Percentiles rank a stretch among this genome's conserved stretches.
Evolutionary conservation across 2,888 invertebrate genomes (phyloP).

Genomic region (Ophion ventricosus): DNA sequence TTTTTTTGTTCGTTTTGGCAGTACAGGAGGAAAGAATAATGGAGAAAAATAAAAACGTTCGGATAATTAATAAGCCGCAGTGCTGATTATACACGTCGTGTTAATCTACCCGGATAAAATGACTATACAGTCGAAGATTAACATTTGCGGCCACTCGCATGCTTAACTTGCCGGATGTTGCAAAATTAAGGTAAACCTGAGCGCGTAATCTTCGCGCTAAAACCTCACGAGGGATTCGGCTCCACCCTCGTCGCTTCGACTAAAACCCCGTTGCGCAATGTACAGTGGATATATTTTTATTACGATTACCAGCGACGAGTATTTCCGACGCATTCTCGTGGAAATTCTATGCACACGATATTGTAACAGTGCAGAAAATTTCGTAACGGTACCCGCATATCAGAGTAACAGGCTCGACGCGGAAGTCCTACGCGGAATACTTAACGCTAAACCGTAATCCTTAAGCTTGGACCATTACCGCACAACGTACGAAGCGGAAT

Average conservation of each 20-base stretch:
- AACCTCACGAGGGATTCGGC: slow-evolving; percentile 32
- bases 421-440: slow-evolving; percentile 50
- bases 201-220: slow-evolving; percentile 8
- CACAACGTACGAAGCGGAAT: slow-evolving; percentile 9
- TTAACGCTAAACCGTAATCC: slow-evolving; percentile 57
- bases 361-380: slow-evolving; percentile 18
- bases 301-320: slow-evolving; percentile 15
- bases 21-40: no score
- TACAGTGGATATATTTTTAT: slow-evolving; percentile 54
- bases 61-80: no score
- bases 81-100: background rate
- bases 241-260: slow-evolving; percentile 28
- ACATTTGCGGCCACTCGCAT: background rate
- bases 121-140: background rate
- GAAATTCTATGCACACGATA: background rate
- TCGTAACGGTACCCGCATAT: slow-evolving; percentile 25
- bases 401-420: slow-evolving; percentile 8
- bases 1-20: no score
- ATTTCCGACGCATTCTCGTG: slow-evolving; percentile 16
- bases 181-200: slow-evolving; percentile 14
- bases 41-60: no score
- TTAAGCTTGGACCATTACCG: slow-evolving; percentile 26
- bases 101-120: background rate
- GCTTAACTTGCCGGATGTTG: background rate
- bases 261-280: slow-evolving; percentile 32